Percentiles rank a stretch among this genome's conserved stretches.
Conservation (phyloP, 2,888 invertebrate genomes). For the Thymelicus acteon region DNA sequence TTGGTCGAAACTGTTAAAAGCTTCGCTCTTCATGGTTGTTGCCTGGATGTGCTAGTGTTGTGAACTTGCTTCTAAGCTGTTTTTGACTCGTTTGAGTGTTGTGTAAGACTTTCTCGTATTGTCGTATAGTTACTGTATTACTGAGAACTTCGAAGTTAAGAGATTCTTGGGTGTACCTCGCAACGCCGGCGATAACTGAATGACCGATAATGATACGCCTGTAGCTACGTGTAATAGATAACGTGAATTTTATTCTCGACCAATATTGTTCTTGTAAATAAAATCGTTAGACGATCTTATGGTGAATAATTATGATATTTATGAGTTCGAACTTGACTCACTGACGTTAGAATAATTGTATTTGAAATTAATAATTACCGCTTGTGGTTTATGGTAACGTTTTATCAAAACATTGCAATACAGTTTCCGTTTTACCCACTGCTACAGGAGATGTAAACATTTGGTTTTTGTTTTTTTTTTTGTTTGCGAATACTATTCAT, state of each 20-base stretch:
- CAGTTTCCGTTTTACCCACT: slow-evolving; percentile 55
- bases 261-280: slow-evolving; percentile 5
- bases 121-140: neutral
- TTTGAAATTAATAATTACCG: neutral
- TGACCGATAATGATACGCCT: slow-evolving; percentile 40
- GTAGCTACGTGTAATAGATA: slow-evolving; percentile 40
- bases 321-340: neutral
- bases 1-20: slow-evolving; percentile 2
- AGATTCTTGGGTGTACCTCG: slow-evolving; percentile 11
- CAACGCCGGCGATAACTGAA: slow-evolving; percentile 42
- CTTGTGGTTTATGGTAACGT: slow-evolving; percentile 13
- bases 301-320: neutral
- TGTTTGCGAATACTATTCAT: slow-evolving; percentile 23
- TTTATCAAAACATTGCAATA: slow-evolving; percentile 49
- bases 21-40: neutral
- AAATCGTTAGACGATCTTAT: neutral
- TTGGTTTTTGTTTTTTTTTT: slow-evolving; percentile 40
- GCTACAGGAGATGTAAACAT: slow-evolving; percentile 50
- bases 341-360: neutral
- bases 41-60: neutral
- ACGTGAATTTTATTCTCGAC: slow-evolving; percentile 14
- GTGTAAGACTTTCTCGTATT: too few relatives aligned
- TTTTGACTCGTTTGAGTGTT: neutral
- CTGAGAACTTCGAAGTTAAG: slow-evolving; percentile 2
- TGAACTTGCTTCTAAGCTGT: slow-evolving; percentile 18